Conservation (phyloP, 2,113 vertebrate species). For the Nipponia nippon region DNA sequence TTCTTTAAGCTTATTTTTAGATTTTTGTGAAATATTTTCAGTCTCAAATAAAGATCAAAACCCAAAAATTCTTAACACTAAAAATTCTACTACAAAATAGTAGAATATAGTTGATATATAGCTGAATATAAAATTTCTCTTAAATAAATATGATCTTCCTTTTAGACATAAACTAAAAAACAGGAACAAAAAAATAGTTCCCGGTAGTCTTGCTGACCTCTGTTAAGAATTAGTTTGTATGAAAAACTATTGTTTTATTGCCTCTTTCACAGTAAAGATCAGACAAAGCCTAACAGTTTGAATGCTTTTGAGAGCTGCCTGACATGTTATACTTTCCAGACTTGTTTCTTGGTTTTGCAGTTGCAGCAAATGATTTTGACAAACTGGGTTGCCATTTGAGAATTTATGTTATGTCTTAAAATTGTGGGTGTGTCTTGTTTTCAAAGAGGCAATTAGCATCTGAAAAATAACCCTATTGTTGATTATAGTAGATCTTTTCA, state of each 20-base stretch:
- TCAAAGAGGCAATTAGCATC: background rate
- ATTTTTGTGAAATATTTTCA: background rate
- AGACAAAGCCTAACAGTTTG: background rate
- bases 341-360: background rate
- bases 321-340: background rate
- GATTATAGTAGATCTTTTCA: background rate
- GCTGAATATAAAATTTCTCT: background rate
- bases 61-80: background rate
- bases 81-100: background rate
- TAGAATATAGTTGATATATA: no score
- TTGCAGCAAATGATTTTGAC: background rate
- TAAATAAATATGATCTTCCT: no score
- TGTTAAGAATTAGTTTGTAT: background rate
- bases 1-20: background rate
- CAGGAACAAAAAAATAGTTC: background rate
- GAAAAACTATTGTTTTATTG: background rate
- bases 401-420: background rate
- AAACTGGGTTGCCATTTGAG: background rate
- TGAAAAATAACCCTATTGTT: background rate
- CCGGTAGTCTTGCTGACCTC: background rate
- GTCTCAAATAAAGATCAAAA: background rate
- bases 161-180: background rate
- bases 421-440: background rate
- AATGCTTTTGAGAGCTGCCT: background rate
- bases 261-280: background rate